phyloP scores from a whole-genome alignment of 2,888 invertebrate genomes.

The Heliconius hortense region DNA sequence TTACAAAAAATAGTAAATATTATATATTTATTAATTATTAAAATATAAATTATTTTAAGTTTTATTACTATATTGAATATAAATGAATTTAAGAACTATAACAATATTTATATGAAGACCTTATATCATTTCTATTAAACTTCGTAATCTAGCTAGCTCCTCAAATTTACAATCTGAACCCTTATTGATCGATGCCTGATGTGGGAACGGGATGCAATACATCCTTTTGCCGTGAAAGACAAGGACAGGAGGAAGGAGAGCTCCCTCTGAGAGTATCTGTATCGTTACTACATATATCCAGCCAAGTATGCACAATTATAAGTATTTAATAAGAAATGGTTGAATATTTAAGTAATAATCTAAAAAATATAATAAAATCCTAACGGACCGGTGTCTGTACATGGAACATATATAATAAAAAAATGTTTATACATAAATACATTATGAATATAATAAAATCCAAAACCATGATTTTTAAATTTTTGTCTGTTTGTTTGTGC shows the following conservation, averaged over 20 bases:
- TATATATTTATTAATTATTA: too few relatives aligned
- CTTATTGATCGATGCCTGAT: constrained; percentile 66
- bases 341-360: not conserved
- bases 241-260: constrained; percentile 42
- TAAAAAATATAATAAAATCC: not conserved
- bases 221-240: constrained; percentile 39
- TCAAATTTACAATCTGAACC: constrained; percentile 64
- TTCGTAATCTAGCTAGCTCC: constrained; percentile 32
- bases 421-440: too few relatives aligned
- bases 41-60: too few relatives aligned
- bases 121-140: not conserved
- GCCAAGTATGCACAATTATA: constrained; percentile 14
- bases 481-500: too few relatives aligned
- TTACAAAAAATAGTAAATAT: too few relatives aligned
- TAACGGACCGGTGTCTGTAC: too few relatives aligned
- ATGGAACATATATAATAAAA: too few relatives aligned
- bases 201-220: constrained; percentile 50
- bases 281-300: constrained; percentile 37
- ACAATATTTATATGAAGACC: too few relatives aligned
- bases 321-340: not conserved
- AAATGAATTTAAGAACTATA: too few relatives aligned
- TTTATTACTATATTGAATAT: too few relatives aligned
- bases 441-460: too few relatives aligned
- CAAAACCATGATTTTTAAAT: too few relatives aligned
- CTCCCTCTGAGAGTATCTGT: constrained; percentile 55